Evolutionary conservation across 1,140 invertebrate genomes (phyloP).

Genomic region (Rhyzopertha dominica): DNA sequence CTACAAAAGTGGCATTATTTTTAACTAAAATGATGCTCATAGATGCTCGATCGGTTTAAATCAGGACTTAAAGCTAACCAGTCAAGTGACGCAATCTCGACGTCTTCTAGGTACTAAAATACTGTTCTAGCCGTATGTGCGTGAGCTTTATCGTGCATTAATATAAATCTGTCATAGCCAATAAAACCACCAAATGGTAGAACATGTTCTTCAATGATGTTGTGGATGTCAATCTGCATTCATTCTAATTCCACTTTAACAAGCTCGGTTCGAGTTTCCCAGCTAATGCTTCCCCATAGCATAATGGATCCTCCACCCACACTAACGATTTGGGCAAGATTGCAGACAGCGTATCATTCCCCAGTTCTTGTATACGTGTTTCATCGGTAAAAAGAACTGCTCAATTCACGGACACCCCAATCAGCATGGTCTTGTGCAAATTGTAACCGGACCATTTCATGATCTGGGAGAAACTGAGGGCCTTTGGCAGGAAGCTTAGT

Average conservation of each 20-base stretch:
- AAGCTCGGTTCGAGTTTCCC: conserved; percentile 5
- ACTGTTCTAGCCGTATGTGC: no score
- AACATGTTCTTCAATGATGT: no score
- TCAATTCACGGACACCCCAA: conserved; percentile 10
- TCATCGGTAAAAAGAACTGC: conserved; percentile 15
- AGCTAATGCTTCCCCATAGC: conserved; percentile 37
- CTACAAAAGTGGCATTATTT: no score
- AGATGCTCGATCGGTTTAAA: no score
- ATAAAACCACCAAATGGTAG: no score
- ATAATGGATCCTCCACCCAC: conserved; percentile 38
- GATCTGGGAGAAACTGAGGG: conserved; percentile 6
- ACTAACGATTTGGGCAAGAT: conserved; percentile 24
- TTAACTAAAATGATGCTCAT: no score
- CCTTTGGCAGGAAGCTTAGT: conserved; percentile 14
- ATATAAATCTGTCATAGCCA: conserved; percentile 8
- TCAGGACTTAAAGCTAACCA: conserved; percentile 10
- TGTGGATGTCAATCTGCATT: conserved; percentile 14
- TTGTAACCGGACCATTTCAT: conserved; percentile 5
- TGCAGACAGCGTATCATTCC: conserved; percentile 30
- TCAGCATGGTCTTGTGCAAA: background rate
- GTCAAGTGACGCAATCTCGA: conserved; percentile 2
- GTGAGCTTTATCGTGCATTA: conserved; percentile 6
- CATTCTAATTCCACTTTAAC: conserved; percentile 19
- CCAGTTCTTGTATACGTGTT: conserved; percentile 19
- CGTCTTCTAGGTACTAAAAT: conserved; percentile 8